Evolutionary conservation across 1,140 invertebrate species (phyloP).

Genomic region (Druon quercuslanigerum): DNA sequence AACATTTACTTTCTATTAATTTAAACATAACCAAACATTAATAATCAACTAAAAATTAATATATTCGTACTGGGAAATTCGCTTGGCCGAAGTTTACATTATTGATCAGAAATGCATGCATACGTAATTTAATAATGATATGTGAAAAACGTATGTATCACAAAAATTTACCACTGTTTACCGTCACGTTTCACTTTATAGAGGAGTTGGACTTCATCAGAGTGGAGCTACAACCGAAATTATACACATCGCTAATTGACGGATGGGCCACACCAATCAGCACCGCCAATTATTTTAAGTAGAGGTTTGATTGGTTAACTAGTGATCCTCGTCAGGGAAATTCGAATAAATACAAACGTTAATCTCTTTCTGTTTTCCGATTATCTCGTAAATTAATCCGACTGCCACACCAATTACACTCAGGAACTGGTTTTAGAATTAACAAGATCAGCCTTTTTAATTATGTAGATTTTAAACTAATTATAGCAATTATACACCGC

Average conservation of each 20-base stretch:
- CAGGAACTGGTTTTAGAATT: background rate
- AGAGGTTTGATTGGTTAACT: constrained; percentile 9
- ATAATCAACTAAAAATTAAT: background rate
- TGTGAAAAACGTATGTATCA: constrained; percentile 12
- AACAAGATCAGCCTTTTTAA: background rate
- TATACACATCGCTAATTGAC: constrained; percentile 16
- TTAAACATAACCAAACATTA: constrained; percentile 8
- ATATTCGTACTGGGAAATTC: constrained; percentile 4
- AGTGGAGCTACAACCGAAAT: constrained; percentile 5
- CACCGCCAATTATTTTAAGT: constrained; percentile 24
- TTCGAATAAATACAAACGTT: background rate
- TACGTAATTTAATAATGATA: constrained; percentile 18
- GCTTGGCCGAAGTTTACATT: background rate
- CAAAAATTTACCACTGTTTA: constrained; percentile 21
- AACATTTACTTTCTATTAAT: background rate
- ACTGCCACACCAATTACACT: background rate
- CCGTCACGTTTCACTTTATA: constrained; percentile 21
- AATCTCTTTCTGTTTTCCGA: background rate
- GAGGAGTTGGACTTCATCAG: constrained; percentile 5
- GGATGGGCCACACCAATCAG: background rate
- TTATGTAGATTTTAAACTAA: constrained; percentile 20
- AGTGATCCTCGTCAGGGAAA: background rate
- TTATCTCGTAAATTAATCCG: background rate
- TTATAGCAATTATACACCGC: constrained; percentile 2
- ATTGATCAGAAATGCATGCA: constrained; percentile 17